phyloP scores from a whole-genome alignment of 2,797 vertebrate species.

The Ara ararauna region DNA sequence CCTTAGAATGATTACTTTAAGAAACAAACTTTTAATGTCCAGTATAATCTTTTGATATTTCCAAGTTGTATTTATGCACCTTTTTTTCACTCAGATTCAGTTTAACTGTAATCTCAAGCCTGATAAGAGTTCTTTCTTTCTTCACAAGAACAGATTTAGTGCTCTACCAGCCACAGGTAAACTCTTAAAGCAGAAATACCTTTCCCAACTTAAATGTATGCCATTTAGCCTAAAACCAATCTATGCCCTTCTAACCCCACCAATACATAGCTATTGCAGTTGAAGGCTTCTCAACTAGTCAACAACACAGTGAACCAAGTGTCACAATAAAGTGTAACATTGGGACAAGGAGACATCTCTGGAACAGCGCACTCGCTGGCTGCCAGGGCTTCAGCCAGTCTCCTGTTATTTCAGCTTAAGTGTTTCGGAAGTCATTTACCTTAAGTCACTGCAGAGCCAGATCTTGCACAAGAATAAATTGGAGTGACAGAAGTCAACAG shows the following conservation, averaged over 20 bases:
- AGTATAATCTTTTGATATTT: not conserved
- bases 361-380: rapidly evolving
- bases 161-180: not conserved
- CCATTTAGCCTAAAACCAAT: not conserved
- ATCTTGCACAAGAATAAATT: not conserved
- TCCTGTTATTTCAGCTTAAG: not conserved
- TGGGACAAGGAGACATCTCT: not conserved
- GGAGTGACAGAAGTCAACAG: not conserved
- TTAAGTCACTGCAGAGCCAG: not conserved
- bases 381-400: not conserved
- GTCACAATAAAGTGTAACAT: rapidly evolving
- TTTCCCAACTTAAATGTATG: not conserved
- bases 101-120: not conserved
- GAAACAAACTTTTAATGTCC: not conserved
- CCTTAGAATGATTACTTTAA: not conserved
- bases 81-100: not conserved
- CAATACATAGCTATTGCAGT: not conserved
- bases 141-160: not conserved
- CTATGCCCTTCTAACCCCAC: not conserved
- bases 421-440: not conserved
- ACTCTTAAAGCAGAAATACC: not conserved
- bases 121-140: not conserved
- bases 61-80: not conserved
- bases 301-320: not conserved
- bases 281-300: not conserved